Conservation (phyloP, 2,113 vertebrate species). For the Thomomys bottae region DNA sequence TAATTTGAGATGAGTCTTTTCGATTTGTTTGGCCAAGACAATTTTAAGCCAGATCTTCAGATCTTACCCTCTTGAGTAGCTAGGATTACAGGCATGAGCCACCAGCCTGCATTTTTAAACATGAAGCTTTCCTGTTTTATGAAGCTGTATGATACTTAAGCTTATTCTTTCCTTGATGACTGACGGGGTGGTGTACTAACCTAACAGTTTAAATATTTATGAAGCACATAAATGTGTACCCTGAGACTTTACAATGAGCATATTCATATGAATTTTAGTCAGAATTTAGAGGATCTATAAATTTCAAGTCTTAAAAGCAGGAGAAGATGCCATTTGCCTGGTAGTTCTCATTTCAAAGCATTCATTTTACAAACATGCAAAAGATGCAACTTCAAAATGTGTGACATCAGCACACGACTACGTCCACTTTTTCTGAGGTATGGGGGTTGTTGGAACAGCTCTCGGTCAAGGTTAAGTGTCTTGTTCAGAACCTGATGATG, state of each 20-base stretch:
- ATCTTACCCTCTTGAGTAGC: too few relatives aligned
- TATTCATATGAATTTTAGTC: slow-evolving; percentile 23
- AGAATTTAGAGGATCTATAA: slow-evolving; percentile 13
- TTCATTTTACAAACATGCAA: slow-evolving; percentile 22
- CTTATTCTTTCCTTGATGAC: background rate
- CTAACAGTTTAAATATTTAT: slow-evolving; percentile 34
- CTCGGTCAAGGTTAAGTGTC: background rate
- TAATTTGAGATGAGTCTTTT: too few relatives aligned
- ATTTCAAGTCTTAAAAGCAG: slow-evolving; percentile 30
- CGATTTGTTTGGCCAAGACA: too few relatives aligned
- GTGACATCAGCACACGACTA: background rate
- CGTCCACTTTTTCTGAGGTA: background rate
- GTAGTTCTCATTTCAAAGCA: slow-evolving; percentile 11
- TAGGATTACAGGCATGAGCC: too few relatives aligned
- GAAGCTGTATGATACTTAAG: background rate
- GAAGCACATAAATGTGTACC: slow-evolving; percentile 10
- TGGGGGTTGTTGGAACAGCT: background rate
- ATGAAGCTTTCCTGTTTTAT: background rate
- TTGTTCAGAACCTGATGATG: background rate
- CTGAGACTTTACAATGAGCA: slow-evolving; percentile 33
- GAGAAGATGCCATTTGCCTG: background rate
- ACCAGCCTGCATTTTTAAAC: background rate
- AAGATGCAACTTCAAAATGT: background rate
- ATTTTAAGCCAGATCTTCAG: too few relatives aligned
- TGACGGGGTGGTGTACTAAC: slow-evolving; percentile 8